A percentile compares a stretch with the other conserved stretches of the same genome.
These are phyloP conservation scores for Pteronotus mesoamericanus DNA, from an alignment of 2,797 vertebrate genomes.

Conservation along the genomic window DNA sequence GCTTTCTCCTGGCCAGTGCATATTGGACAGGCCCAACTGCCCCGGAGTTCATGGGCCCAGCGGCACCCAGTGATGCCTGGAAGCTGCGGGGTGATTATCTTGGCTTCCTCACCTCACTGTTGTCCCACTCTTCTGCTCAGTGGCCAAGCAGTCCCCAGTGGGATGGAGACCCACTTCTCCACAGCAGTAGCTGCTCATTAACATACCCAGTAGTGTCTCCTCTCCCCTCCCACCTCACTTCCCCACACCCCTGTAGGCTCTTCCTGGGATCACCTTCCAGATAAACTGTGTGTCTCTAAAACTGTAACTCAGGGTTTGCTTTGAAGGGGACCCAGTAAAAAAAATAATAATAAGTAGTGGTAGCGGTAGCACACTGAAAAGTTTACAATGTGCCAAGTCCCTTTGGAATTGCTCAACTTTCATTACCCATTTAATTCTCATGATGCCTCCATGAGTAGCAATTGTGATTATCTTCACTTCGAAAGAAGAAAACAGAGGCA, in stretches of 20 bases:
- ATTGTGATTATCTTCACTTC: neutral
- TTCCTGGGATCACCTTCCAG: neutral
- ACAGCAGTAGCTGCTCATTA: neutral
- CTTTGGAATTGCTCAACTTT: neutral
- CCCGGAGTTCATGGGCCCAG: accelerated
- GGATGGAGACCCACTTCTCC: neutral
- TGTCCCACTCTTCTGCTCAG: neutral
- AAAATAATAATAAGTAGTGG: neutral
- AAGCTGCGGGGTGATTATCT: neutral
- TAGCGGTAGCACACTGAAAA: accelerated
- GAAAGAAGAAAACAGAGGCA: neutral
- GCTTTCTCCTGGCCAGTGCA: neutral
- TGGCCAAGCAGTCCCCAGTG: neutral
- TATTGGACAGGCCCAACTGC: neutral
- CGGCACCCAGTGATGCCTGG: neutral
- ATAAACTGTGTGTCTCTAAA: neutral
- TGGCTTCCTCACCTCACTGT: neutral
- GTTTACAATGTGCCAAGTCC: accelerated
- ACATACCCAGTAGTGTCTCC: neutral
- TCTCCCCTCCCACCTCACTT: neutral
- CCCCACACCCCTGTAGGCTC: accelerated
- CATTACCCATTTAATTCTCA: neutral
- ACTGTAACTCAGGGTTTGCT: neutral
- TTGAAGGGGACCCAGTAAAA: too few relatives aligned
- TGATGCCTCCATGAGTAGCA: accelerated